Evolutionary conservation across 2,797 vertebrate species (phyloP).

Genomic region (Cuculus canorus): DNA sequence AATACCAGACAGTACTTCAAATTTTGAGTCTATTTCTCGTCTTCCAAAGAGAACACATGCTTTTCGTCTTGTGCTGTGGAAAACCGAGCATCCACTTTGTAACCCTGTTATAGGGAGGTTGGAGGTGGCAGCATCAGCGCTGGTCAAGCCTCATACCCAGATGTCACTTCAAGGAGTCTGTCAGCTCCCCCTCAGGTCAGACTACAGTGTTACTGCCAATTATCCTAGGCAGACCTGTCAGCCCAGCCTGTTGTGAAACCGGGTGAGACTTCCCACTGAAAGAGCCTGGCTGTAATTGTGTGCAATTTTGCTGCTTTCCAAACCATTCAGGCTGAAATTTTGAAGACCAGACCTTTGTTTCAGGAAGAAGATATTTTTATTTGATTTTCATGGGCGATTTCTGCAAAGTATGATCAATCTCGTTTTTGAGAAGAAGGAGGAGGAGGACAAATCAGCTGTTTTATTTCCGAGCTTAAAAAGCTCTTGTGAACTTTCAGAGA

Average conservation of each 20-base stretch:
- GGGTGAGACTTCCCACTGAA: not conserved
- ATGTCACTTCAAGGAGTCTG: not conserved
- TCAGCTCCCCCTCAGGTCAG: not conserved
- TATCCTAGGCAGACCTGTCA: not conserved
- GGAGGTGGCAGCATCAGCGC: not conserved
- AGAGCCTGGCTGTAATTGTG: not conserved
- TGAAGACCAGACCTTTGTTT: not conserved
- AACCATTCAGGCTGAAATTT: not conserved
- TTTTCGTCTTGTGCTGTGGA: not conserved
- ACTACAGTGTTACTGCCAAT: not conserved
- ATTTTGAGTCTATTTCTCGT: not conserved
- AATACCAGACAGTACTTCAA: not conserved
- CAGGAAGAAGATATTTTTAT: not conserved
- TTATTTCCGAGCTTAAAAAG: constrained; percentile 7
- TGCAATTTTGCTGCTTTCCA: not conserved
- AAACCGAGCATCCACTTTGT: not conserved
- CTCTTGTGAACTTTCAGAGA: not conserved
- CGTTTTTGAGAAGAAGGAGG: not conserved
- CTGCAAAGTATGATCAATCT: not conserved
- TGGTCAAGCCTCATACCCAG: not conserved
- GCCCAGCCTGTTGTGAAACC: not conserved
- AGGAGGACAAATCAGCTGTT: not conserved
- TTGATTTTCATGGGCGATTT: not conserved
- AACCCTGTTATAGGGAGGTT: not conserved
- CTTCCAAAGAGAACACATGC: not conserved